Evolutionary conservation across 2,113 vertebrate species (phyloP).

Genomic region (Pithys albifrons): DNA sequence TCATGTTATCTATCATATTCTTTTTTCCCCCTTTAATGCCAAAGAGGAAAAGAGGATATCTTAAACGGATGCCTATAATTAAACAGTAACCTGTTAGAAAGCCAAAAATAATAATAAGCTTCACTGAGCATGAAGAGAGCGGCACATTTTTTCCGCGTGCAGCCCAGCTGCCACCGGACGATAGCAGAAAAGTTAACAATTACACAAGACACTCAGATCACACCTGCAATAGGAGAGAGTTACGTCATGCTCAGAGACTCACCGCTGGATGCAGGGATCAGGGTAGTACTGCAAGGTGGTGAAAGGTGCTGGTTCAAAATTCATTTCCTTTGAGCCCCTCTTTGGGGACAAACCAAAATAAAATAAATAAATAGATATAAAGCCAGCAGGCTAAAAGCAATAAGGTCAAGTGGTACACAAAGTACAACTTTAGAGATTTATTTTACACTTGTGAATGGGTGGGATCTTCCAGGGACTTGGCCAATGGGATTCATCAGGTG

Average conservation of each 20-base stretch:
- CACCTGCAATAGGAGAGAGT: conserved; percentile 26
- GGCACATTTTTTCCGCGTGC: conserved; percentile 41
- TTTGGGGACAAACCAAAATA: conserved; percentile 65
- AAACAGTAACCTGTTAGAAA: conserved; percentile 66
- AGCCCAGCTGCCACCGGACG: conserved; percentile 47
- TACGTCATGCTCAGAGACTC: conserved; percentile 76
- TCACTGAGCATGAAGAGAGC: conserved; percentile 60
- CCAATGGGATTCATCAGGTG: conserved; percentile 86
- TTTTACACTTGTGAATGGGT: conserved; percentile 88
- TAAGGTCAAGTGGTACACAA: conserved; percentile 88
- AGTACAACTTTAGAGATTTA: conserved; percentile 83
- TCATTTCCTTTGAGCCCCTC: conserved; percentile 84
- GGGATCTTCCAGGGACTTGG: conserved; percentile 78
- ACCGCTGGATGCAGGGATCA: conserved; percentile 92
- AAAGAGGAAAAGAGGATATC: conserved; percentile 51
- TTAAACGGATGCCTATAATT: conserved; percentile 62
- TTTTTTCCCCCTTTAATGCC: conserved; percentile 20
- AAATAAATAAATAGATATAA: conserved; percentile 74
- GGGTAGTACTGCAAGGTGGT: conserved; percentile 87
- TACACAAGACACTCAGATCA: conserved; percentile 42
- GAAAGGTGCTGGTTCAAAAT: conserved; percentile 83
- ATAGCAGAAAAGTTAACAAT: conserved; percentile 53
- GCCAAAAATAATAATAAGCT: conserved; percentile 65
- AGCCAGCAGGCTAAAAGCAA: conserved; percentile 84
- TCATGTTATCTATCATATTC: not conserved